Evolutionary conservation across 2,888 invertebrate genomes (phyloP).

Genomic region (Torymus aiolomorphi): DNA sequence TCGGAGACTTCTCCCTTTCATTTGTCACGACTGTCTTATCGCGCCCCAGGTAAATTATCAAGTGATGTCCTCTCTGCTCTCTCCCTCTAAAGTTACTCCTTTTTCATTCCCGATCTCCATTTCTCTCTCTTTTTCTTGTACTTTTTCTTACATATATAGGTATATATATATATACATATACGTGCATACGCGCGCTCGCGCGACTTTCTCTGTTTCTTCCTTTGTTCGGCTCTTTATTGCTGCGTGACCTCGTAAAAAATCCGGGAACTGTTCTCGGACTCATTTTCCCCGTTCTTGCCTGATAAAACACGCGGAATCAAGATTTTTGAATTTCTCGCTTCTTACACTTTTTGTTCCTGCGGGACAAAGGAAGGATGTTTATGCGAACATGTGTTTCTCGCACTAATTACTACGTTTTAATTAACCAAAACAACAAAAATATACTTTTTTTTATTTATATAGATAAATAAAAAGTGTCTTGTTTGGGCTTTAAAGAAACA

Average conservation of each 20-base stretch:
- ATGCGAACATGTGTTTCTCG: too few species aligned
- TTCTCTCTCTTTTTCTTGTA: constrained; percentile 18
- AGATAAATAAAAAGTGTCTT: too few species aligned
- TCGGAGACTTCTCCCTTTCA: constrained; percentile 53
- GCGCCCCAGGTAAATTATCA: constrained; percentile 62
- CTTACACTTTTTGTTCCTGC: not conserved
- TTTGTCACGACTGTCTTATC: constrained; percentile 65
- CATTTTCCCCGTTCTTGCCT: not conserved
- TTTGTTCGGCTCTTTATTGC: constrained; percentile 12
- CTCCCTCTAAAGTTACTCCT: not conserved
- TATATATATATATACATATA: too few species aligned
- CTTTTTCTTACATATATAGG: not conserved
- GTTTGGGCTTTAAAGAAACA: too few species aligned
- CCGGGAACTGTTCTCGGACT: not conserved
- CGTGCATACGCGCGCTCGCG: not conserved
- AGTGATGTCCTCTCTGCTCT: constrained; percentile 41
- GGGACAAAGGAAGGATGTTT: too few species aligned
- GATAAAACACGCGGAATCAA: constrained; percentile 31
- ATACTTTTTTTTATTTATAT: too few species aligned
- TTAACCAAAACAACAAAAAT: too few species aligned
- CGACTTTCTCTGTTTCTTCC: constrained; percentile 8
- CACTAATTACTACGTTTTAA: too few species aligned
- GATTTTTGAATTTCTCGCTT: constrained; percentile 24
- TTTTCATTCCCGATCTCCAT: constrained; percentile 5
- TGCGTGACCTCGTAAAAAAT: constrained; percentile 19